These are phyloP conservation scores for Anthoscopus minutus DNA, from an alignment of 2,113 vertebrate species.

Conservation along the genomic window DNA sequence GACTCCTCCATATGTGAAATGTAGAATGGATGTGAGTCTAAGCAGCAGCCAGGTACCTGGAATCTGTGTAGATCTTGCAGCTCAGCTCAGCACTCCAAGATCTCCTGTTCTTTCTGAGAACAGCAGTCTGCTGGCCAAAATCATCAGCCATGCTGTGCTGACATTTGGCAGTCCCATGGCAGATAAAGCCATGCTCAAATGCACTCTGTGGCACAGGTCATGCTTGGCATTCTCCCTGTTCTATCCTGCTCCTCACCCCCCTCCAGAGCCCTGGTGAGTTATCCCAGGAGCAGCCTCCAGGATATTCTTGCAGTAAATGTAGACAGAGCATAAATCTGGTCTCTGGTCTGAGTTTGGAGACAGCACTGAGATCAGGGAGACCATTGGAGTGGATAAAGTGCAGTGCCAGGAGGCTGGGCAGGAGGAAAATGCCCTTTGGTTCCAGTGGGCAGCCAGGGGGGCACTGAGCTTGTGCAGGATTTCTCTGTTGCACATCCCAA, in stretches of 20 bases:
- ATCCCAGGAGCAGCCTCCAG: background rate
- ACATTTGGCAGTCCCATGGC: background rate
- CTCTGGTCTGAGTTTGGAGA: background rate
- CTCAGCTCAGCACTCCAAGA: background rate
- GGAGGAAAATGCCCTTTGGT: background rate
- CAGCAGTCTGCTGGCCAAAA: background rate
- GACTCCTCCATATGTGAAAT: background rate
- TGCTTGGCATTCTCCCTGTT: background rate
- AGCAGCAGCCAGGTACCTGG: background rate
- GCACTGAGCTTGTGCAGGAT: background rate
- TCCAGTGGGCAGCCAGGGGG: background rate
- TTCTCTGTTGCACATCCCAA: background rate
- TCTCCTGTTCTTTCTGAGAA: background rate
- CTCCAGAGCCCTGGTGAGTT: background rate
- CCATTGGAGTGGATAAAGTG: background rate
- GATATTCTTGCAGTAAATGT: background rate
- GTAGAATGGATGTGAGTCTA: background rate
- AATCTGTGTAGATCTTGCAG: background rate
- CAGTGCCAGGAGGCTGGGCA: background rate
- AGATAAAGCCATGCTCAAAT: background rate
- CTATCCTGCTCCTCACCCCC: background rate
- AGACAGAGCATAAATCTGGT: background rate
- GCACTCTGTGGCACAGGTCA: background rate
- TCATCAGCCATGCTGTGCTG: accelerated
- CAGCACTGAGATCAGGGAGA: background rate